Base-by-base conservation (phyloP, 2,797 vertebrate species). In the Notamacropus eugenii region DNA sequence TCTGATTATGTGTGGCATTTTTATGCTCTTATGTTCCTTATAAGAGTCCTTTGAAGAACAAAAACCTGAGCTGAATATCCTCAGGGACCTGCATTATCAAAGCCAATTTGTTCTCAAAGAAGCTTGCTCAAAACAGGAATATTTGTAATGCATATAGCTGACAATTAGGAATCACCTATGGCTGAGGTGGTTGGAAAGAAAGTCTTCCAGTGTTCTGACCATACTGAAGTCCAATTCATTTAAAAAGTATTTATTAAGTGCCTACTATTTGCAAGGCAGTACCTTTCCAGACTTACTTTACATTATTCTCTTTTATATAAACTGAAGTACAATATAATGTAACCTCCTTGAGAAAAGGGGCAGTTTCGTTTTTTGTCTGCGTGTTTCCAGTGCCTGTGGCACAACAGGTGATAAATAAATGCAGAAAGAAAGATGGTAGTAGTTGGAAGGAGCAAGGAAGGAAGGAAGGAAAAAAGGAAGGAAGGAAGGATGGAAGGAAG, bases 21-120 rank as follows among this genome's bases (percentile, higher is more conserved):
- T 93, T 95, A 95, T 95, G 11, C 31, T 31, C 74, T 95, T 92
- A 91, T 52, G 34, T 91, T 94, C 54, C 56, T 31, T 91, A 91
- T 55, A 87, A 87, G 24, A 87, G 50, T 87, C 40, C 46, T 50
- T 46, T 87, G 74, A 87, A 87, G 74, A 87, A 87, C 40, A 87
- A 87, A 87, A 87, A 87, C 40, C 9, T 50, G 40, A 82, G 74
- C 22, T 46, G 74, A 82, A 82, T 46, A 82, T 82, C 40, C 74
- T 4, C 54, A 59, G 9, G 94, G 1, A 56, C 22, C 54, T 40
- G 22, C 1, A 94, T 31, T 96, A 90, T 93, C n/a, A 96, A 96
- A 96, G 74, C 2, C 55, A 96, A 92, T 59, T 59, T 90, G 90
- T 92, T 91, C 62, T 95, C 90, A 93, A 94, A 95, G 94, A 29